These are phyloP conservation scores for Rhogogaster chlorosoma DNA, from an alignment of 2,888 invertebrate genomes.

Conservation along the genomic window DNA sequence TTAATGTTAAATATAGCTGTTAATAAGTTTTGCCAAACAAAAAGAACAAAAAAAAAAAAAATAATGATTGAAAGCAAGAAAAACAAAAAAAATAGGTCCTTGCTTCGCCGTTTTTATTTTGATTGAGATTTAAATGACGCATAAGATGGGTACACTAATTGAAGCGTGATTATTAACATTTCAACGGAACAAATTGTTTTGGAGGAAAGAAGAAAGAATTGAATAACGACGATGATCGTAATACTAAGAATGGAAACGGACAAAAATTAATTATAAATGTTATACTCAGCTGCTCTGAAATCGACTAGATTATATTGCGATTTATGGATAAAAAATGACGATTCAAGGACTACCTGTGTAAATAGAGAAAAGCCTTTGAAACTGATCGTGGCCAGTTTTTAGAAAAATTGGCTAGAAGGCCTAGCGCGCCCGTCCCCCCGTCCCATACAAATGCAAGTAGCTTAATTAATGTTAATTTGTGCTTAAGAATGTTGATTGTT, in stretches of 20 bases:
- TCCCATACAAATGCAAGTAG: background rate
- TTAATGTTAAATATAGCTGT: constrained; percentile 69
- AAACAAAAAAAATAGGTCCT: constrained; percentile 58
- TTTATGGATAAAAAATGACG: constrained; percentile 42
- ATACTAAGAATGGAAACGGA: background rate
- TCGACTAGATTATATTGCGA: background rate
- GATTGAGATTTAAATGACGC: background rate
- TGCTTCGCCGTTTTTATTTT: constrained; percentile 42
- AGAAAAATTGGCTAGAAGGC: constrained; percentile 31
- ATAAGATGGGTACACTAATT: background rate
- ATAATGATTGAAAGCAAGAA: constrained; percentile 52
- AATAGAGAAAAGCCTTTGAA: constrained; percentile 26
- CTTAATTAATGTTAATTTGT: constrained; percentile 11
- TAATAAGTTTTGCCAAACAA: constrained; percentile 63
- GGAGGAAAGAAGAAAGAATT: background rate
- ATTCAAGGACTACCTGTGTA: constrained; percentile 18
- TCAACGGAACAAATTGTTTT: background rate
- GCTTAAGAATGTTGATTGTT: constrained; percentile 34
- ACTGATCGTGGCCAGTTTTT: constrained; percentile 34
- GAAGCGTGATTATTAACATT: background rate
- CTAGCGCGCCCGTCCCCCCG: constrained; percentile 49
- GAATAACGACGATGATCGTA: background rate
- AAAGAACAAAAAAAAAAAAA: background rate
- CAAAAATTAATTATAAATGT: background rate
- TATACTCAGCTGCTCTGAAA: background rate